Base-by-base conservation (phyloP, 2,113 vertebrate species). In the Edolisoma coerulescens region DNA sequence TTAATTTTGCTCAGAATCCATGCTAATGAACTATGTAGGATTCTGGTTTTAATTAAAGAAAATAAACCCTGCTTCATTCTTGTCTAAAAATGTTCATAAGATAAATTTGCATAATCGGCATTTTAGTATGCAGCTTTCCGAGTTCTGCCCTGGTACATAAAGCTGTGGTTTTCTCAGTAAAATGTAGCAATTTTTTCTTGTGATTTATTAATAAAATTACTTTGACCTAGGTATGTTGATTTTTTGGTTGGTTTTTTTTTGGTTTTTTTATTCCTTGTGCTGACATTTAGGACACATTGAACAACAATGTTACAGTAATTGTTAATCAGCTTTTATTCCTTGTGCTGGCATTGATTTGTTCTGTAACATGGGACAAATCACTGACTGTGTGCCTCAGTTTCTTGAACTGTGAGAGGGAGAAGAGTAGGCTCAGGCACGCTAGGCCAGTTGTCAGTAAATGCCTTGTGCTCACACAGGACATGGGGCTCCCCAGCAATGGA, bases 41-140 rank as follows among this genome's bases (percentile, higher is more conserved):
- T 92, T 92, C 65, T 92, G 53, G 7, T 90, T 93, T 97, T 94
- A 96, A 93, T 97, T 93, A 90, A 94, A 87, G 84, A 95, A 80
- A 90, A 92, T 89, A 96, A 96, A 89, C 57, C 32, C 35, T 70
- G 30, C 53, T 94, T 91, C 83, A 73, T 91, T 93, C 80, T 90
- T 92, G 27, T 91, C 82, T 93, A 94, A 95, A 94, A 96, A 89
- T 79, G 88, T 84, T 90, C 86, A 6, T 63, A 69, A 79, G 79
- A 75, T 44, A 30, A 75, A 93, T 94, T 84, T 92, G 74, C 80
- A 92, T 96, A 93, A 95, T 94, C 5, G 0, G 35, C 64, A 87
- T 90, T 92, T 96, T 90, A 81, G 27, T 52, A 75, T 87, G 92
- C 92, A 92, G 52, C 71, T 94, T 95, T 70, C 75, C 60, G 57